Evolutionary conservation across 2,888 invertebrate species (phyloP).

Genomic region (Phoenoteleia sp.): DNA sequence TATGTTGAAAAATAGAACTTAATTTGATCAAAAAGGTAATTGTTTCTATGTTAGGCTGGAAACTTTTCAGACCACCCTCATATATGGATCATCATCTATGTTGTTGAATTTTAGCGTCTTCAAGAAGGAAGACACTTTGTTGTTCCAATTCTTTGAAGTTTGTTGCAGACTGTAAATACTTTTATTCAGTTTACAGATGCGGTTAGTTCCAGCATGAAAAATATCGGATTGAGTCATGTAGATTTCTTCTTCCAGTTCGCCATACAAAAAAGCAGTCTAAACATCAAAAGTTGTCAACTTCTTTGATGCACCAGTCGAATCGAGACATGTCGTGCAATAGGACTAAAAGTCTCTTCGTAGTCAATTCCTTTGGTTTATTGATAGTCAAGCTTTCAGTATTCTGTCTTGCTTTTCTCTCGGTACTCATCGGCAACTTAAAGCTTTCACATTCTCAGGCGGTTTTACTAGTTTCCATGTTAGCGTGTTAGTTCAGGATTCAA

Average conservation of each 20-base stretch:
- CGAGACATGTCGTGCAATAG: slow-evolving; percentile 76
- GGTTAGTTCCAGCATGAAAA: slow-evolving; percentile 75
- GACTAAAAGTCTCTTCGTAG: slow-evolving; percentile 79
- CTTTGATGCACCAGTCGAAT: slow-evolving; percentile 73
- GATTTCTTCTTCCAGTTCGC: too few species aligned
- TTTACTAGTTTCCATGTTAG: not conserved
- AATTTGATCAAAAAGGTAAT: too few species aligned
- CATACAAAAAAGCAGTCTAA: slow-evolving; percentile 80
- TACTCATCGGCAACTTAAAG: not conserved
- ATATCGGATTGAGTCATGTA: slow-evolving; percentile 82
- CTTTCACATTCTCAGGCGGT: not conserved
- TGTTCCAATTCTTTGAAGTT: too few species aligned
- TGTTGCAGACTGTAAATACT: too few species aligned
- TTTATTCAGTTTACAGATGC: slow-evolving; percentile 81
- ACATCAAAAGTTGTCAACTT: slow-evolving; percentile 77
- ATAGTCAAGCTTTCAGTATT: slow-evolving; percentile 75
- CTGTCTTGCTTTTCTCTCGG: not conserved
- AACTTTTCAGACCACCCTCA: too few species aligned
- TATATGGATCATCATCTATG: too few species aligned
- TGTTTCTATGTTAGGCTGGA: too few species aligned
- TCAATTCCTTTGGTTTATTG: slow-evolving; percentile 77
- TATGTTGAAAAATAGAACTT: too few species aligned
- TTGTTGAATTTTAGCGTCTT: too few species aligned
- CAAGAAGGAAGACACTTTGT: too few species aligned
- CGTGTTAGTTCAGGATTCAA: slow-evolving; percentile 24